Evolutionary conservation across 2,797 vertebrate genomes (phyloP).

Genomic region (Malurus splendens): DNA sequence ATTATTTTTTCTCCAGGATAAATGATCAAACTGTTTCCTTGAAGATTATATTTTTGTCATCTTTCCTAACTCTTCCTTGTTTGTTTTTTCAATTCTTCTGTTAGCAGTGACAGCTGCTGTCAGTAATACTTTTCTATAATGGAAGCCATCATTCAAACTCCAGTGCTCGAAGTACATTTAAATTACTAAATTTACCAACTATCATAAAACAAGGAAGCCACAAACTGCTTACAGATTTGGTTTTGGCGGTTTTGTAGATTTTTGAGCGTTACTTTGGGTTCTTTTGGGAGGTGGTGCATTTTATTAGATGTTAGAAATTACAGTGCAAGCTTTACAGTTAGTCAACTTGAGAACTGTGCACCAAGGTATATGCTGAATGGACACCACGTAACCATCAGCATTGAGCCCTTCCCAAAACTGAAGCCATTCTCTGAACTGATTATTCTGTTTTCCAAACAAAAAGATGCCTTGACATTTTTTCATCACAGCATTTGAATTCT

Average conservation of each 20-base stretch:
- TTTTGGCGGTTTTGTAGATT: neutral
- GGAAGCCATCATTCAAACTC: neutral
- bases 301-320: neutral
- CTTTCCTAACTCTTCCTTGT: neutral
- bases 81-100: neutral
- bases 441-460: neutral
- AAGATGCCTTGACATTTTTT: neutral
- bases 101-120: neutral
- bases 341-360: neutral
- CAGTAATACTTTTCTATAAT: neutral
- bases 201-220: neutral
- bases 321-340: neutral
- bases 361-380: neutral
- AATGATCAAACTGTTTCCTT: neutral
- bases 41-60: neutral
- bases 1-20: neutral
- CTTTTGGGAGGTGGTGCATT: neutral
- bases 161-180: neutral
- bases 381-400: neutral
- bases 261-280: neutral
- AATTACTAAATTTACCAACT: neutral
- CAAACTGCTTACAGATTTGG: neutral
- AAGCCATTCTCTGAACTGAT: rapidly evolving
- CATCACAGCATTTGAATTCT: neutral
- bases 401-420: neutral